Conservation (phyloP, 2,113 vertebrate genomes). For the Psittacula cyanocephala region DNA sequence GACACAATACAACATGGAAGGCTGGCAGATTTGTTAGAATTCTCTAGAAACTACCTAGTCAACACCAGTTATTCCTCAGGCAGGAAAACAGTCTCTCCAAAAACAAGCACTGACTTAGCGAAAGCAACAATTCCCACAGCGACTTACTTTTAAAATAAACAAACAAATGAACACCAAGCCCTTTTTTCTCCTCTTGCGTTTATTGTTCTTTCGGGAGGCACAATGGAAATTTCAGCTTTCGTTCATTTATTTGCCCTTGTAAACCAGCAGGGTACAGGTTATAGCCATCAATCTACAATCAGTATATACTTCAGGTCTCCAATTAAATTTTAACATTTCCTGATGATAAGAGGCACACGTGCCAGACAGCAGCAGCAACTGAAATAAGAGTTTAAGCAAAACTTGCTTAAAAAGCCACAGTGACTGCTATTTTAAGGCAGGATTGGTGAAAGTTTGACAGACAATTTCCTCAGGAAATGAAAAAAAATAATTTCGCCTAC, state of each 20-base stretch:
- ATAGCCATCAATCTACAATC: not conserved
- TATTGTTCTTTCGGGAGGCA: conserved; percentile 47
- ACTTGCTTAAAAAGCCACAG: not conserved
- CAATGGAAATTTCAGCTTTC: not conserved
- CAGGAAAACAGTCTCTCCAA: not conserved
- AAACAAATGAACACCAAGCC: not conserved
- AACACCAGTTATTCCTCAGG: not conserved
- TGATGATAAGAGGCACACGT: not conserved
- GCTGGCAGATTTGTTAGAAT: not conserved
- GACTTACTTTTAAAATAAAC: not conserved
- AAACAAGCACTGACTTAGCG: not conserved
- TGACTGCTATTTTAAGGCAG: conserved; percentile 58
- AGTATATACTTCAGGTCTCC: not conserved
- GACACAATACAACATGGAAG: not conserved
- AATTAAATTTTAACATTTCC: not conserved
- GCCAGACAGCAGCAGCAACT: not conserved
- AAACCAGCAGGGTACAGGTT: not conserved
- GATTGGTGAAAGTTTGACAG: not conserved
- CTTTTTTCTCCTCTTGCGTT: not conserved
- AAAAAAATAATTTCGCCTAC: not conserved
- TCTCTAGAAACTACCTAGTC: not conserved
- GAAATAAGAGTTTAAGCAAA: not conserved
- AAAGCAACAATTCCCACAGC: not conserved
- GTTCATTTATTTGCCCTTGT: not conserved
- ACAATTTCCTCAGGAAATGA: conserved; percentile 11